phyloP scores from a whole-genome alignment of 2,797 vertebrate species.

The Chaetodon trifasciatus region DNA sequence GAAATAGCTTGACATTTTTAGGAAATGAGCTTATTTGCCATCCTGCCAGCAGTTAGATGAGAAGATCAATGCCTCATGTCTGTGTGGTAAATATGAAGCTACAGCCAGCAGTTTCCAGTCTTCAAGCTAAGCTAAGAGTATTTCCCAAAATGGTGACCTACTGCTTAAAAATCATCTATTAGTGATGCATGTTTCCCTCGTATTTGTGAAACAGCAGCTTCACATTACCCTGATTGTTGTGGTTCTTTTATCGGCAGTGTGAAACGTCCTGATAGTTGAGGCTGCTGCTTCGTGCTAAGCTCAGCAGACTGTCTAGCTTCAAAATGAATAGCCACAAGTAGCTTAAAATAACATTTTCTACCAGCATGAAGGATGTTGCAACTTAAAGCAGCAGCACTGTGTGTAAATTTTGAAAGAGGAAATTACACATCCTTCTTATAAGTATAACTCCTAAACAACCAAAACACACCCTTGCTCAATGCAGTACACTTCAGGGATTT shows the following conservation, averaged over 20 bases:
- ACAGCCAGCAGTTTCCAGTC: too few species aligned
- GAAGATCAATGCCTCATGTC: too few species aligned
- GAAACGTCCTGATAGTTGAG: constrained; percentile 29
- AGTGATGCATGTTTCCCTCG: background rate
- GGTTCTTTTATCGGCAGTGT: constrained; percentile 19
- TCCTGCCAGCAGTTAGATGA: too few species aligned
- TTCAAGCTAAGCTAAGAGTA: background rate
- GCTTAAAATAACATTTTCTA: background rate
- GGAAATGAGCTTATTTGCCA: too few species aligned
- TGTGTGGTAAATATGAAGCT: too few species aligned
- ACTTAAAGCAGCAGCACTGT: background rate
- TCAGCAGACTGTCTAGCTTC: too few species aligned
- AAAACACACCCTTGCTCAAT: background rate
- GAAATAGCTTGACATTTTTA: too few species aligned
- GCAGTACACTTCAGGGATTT: background rate
- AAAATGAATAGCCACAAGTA: background rate
- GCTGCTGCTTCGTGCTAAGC: background rate
- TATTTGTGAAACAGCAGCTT: background rate
- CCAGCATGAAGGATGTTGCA: background rate
- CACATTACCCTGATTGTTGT: constrained; percentile 5
- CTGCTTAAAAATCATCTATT: background rate
- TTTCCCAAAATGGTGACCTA: background rate
- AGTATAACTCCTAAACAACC: background rate
- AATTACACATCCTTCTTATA: background rate
- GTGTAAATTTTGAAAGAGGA: background rate